phyloP scores from a whole-genome alignment of 2,888 invertebrate species.

The Globia sparganii region DNA sequence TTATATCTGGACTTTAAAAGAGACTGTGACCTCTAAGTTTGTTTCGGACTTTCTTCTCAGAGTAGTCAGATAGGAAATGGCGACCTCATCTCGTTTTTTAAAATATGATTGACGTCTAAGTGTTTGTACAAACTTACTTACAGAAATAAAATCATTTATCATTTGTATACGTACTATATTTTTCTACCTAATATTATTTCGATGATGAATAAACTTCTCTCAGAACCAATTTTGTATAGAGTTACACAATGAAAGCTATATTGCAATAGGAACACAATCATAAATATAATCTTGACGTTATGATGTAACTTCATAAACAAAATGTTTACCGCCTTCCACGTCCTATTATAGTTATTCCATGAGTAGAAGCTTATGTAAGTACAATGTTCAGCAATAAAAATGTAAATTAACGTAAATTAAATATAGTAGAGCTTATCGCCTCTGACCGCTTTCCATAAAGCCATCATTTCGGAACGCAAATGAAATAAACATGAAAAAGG shows the following conservation, averaged over 20 bases:
- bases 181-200: background rate
- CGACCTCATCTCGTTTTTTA: too few species aligned
- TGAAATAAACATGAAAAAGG: slow-evolving; percentile 54
- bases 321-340: background rate
- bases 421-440: slow-evolving; percentile 22
- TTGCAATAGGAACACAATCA: too few species aligned
- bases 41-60: too few species aligned
- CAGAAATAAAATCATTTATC: too few species aligned
- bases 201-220: background rate
- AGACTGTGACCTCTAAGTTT: too few species aligned
- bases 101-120: too few species aligned
- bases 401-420: slow-evolving; percentile 40
- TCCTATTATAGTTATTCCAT: background rate
- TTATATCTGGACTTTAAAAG: too few species aligned
- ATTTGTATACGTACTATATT: too few species aligned
- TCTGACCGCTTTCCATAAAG: slow-evolving; percentile 36
- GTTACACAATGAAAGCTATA: background rate
- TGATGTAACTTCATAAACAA: background rate
- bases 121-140: too few species aligned
- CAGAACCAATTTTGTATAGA: background rate
- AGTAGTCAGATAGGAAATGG: too few species aligned
- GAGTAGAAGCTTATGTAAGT: background rate
- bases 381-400: slow-evolving; percentile 22
- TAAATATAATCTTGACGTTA: background rate
- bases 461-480: slow-evolving; percentile 44